Conservation (phyloP, 1,140 invertebrate genomes). For the Riptortus pedestris region DNA sequence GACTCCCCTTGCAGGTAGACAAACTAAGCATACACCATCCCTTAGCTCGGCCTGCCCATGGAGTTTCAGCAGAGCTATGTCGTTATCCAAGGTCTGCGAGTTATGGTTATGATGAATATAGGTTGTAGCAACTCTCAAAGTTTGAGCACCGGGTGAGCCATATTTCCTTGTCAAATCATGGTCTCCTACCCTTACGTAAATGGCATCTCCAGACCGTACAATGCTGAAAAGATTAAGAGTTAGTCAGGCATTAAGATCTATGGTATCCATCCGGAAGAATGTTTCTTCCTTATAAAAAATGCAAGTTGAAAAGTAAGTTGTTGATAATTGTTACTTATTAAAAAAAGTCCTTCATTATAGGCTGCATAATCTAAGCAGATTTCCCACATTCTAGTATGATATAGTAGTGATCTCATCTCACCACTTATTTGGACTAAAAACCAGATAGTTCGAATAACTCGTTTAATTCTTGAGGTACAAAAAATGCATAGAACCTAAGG, state of each 20-base stretch:
- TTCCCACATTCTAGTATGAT: no score
- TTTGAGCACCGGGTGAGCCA: constrained; percentile 78
- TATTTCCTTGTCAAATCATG: constrained; percentile 81
- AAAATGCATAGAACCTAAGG: no score
- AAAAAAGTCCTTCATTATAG: no score
- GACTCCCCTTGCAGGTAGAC: constrained; percentile 74
- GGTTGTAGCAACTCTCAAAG: constrained; percentile 75
- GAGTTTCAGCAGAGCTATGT: constrained; percentile 86
- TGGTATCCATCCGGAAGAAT: not conserved
- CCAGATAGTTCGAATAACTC: no score
- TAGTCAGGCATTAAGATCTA: no score
- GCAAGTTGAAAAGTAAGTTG: no score
- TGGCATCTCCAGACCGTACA: constrained; percentile 77
- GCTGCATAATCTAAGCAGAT: no score
- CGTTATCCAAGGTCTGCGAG: constrained; percentile 88
- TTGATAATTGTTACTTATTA: no score
- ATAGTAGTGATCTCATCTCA: no score
- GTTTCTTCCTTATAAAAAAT: no score
- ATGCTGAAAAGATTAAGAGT: constrained; percentile 51
- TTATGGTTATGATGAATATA: constrained; percentile 96
- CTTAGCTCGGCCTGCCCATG: constrained; percentile 80
- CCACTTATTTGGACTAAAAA: no score
- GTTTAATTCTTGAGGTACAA: no score
- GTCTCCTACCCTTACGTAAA: constrained; percentile 85
- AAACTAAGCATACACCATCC: constrained; percentile 73